Percentiles rank a stretch among this genome's conserved stretches.
Evolutionary conservation across 2,888 invertebrate species (phyloP).

Genomic region (Cistogaster globosa): DNA sequence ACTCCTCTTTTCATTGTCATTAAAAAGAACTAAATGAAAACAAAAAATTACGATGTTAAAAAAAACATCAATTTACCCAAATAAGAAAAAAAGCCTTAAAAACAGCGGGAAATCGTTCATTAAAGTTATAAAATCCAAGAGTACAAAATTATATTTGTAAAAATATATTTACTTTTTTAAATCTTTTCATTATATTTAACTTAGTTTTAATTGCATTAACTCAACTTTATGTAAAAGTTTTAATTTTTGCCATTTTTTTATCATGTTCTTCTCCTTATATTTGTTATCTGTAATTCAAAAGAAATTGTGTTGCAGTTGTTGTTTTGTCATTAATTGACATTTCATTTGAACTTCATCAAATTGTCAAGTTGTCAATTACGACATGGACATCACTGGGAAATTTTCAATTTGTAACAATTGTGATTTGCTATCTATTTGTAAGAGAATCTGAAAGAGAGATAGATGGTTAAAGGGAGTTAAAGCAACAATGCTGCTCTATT

Average conservation of each 20-base stretch:
- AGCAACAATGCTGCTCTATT: not conserved
- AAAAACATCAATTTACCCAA: slow-evolving; percentile 36
- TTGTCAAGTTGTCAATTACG: slow-evolving; percentile 69
- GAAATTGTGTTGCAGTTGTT: slow-evolving; percentile 45
- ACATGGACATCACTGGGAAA: slow-evolving; percentile 68
- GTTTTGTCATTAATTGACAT: slow-evolving; percentile 73
- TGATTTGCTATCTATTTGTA: slow-evolving; percentile 5
- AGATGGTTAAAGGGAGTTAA: not conserved
- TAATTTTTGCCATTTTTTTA: slow-evolving; percentile 1
- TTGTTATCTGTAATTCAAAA: not conserved
- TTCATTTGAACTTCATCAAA: slow-evolving; percentile 73
- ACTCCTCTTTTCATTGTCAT: slow-evolving; percentile 21
- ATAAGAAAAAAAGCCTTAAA: slow-evolving; percentile 34
- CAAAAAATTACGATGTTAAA: slow-evolving; percentile 39
- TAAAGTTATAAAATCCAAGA: slow-evolving; percentile 40
- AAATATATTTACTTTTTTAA: slow-evolving; percentile 12
- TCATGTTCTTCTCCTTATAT: slow-evolving; percentile 1
- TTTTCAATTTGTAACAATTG: slow-evolving; percentile 66
- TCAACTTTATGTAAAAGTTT: slow-evolving; percentile 23
- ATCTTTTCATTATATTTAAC: slow-evolving; percentile 55
- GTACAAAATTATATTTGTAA: slow-evolving; percentile 23
- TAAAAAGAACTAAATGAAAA: slow-evolving; percentile 1
- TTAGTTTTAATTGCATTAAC: slow-evolving; percentile 58
- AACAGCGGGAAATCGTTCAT: slow-evolving; percentile 67
- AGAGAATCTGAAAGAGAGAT: not conserved